Evolutionary conservation across 2,888 invertebrate species (phyloP).

Genomic region (Dryobotodes eremita): DNA sequence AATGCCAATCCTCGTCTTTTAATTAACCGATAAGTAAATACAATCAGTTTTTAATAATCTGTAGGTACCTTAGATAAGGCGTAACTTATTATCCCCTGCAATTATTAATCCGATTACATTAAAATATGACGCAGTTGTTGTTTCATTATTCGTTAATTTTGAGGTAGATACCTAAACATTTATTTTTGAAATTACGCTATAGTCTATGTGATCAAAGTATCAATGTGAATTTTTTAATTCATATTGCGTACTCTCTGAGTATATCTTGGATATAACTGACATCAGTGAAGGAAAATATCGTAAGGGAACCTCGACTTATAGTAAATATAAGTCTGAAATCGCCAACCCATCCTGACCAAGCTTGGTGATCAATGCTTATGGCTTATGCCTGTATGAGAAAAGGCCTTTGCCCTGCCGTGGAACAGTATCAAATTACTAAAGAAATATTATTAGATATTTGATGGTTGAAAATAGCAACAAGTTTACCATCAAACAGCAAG

Average conservation of each 20-base stretch:
- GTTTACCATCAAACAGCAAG: not conserved
- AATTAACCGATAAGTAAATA: conserved; percentile 3
- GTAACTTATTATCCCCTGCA: conserved; percentile 35
- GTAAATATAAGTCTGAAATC: not conserved
- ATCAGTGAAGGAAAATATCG: not conserved
- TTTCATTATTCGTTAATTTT: not conserved
- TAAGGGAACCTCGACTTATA: not conserved
- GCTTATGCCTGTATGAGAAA: too few species aligned
- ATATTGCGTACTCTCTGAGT: not conserved
- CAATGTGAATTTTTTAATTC: not conserved
- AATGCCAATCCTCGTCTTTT: conserved; percentile 7
- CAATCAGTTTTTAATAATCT: conserved; percentile 28
- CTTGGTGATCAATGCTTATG: not conserved
- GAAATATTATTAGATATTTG: not conserved
- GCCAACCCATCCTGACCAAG: not conserved
- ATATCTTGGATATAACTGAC: not conserved
- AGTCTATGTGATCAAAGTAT: too few species aligned
- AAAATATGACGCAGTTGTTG: conserved; percentile 19
- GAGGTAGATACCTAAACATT: not conserved
- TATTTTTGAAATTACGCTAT: not conserved
- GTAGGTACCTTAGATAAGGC: conserved; percentile 10
- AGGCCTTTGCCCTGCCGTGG: not conserved
- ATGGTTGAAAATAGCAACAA: not conserved
- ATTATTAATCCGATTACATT: conserved; percentile 26
- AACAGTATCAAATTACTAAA: not conserved